A percentile compares a stretch with the other conserved stretches of the same genome.
These are phyloP conservation scores for Dorcus hopei DNA, from an alignment of 2,888 invertebrate genomes.

Conservation along the genomic window DNA sequence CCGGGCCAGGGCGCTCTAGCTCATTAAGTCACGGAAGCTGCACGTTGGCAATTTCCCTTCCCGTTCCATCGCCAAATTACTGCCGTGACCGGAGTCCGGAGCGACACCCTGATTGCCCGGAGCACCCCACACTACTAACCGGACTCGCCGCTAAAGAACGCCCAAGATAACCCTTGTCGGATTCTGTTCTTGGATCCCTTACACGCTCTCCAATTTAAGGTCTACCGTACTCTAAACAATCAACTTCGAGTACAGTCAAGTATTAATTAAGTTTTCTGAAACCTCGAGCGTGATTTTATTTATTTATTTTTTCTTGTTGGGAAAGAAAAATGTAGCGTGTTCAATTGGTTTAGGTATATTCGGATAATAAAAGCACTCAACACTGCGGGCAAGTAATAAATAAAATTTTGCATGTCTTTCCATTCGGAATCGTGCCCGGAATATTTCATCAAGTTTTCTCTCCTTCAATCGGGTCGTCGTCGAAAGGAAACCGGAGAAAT, in stretches of 20 bases:
- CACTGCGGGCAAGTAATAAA: slow-evolving; percentile 18
- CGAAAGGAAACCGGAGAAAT: slow-evolving; percentile 11
- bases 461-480: slow-evolving; percentile 22
- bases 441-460: slow-evolving; percentile 14
- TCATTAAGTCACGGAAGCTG: slow-evolving; percentile 53
- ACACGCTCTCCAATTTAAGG: slow-evolving; percentile 2
- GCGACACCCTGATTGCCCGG: slow-evolving; percentile 19
- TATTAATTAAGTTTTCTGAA: slow-evolving; percentile 3
- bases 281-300: slow-evolving; percentile 10
- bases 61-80: slow-evolving; percentile 47
- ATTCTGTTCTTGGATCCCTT: slow-evolving; percentile 5
- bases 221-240: background rate
- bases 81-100: slow-evolving; percentile 46
- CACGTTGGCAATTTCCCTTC: slow-evolving; percentile 51
- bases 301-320: too few species aligned
- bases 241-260: too few species aligned
- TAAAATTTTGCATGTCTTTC: slow-evolving; percentile 16
- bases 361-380: slow-evolving; percentile 16
- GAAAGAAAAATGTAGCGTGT: slow-evolving; percentile 7
- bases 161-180: slow-evolving; percentile 8
- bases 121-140: slow-evolving; percentile 12
- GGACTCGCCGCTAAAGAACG: slow-evolving; percentile 4
- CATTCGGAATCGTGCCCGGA: slow-evolving; percentile 5
- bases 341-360: slow-evolving; percentile 37
- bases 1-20: slow-evolving; percentile 20